phyloP scores from a whole-genome alignment of 2,797 vertebrate genomes.

The Neostethus bicornis region DNA sequence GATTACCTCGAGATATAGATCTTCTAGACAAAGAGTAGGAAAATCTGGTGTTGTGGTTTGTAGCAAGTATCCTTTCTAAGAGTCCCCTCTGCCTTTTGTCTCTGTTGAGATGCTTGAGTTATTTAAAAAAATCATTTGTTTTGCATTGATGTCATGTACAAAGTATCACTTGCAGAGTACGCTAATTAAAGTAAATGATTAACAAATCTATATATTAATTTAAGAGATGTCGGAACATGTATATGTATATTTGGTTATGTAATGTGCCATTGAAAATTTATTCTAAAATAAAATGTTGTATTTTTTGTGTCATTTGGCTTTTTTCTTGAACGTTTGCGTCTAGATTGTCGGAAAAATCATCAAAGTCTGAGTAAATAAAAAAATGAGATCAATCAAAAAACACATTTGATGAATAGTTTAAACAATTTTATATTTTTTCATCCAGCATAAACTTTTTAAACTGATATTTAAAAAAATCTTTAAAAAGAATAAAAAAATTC shows the following conservation, averaged over 20 bases:
- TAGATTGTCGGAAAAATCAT: too few species aligned
- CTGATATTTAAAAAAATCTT: too few species aligned
- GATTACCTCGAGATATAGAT: conserved; percentile 49
- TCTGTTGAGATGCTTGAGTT: conserved; percentile 95
- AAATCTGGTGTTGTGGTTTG: conserved; percentile 60
- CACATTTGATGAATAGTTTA: too few species aligned
- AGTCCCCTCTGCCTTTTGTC: conserved; percentile 63
- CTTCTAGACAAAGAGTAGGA: conserved; percentile 16
- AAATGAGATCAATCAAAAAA: too few species aligned
- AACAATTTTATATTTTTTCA: too few species aligned
- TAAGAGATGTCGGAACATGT: conserved; percentile 83
- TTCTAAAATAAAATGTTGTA: conserved; percentile 91
- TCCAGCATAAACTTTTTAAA: too few species aligned
- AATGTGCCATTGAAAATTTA: conserved; percentile 85
- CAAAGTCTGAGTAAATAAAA: too few species aligned
- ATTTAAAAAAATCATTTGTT: conserved; percentile 87
- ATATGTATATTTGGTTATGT: conserved; percentile 99
- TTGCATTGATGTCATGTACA: conserved; percentile 87
- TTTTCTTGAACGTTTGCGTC: neutral
- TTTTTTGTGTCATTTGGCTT: conserved; percentile 93
- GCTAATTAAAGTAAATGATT: conserved; percentile 55
- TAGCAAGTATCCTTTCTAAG: conserved; percentile 60
- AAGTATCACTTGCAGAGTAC: conserved; percentile 82
- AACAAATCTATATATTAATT: conserved; percentile 76
- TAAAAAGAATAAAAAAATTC: too few species aligned